Percentiles rank a stretch among this genome's conserved stretches.
Conservation (phyloP, 2,113 vertebrate species). For the Ivindomyrus marchei region DNA sequence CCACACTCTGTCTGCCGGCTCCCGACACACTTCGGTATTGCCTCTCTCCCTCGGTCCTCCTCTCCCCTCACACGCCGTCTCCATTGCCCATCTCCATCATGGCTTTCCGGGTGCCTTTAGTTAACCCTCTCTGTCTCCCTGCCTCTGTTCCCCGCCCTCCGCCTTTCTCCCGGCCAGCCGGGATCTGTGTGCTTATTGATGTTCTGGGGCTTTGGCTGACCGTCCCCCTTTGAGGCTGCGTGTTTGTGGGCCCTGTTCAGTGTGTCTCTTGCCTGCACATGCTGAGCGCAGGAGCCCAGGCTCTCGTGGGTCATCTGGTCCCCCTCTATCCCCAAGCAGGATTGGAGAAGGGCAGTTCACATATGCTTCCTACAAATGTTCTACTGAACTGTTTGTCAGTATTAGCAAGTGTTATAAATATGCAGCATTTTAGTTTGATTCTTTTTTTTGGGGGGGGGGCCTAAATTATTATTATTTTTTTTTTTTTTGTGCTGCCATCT, state of each 20-base stretch:
- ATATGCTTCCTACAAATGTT: background rate
- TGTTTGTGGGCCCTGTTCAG: background rate
- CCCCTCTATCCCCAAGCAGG: background rate
- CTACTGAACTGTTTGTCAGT: background rate
- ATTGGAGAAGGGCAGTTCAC: background rate
- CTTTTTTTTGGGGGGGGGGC: background rate
- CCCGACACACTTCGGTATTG: conserved; percentile 71
- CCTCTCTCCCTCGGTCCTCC: conserved; percentile 40
- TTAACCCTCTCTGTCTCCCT: too few species aligned
- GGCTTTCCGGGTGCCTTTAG: background rate
- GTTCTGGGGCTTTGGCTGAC: background rate
- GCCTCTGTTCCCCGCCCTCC: background rate
- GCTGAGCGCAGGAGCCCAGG: background rate
- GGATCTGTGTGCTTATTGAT: background rate
- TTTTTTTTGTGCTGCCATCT: background rate
- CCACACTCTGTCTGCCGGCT: conserved; percentile 67
- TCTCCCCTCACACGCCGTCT: conserved; percentile 8
- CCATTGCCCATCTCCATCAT: background rate
- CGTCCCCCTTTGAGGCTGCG: too few species aligned
- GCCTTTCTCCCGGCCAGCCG: background rate
- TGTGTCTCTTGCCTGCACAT: background rate
- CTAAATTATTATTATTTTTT: background rate
- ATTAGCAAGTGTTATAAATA: background rate
- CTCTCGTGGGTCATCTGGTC: background rate
- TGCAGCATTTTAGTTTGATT: background rate